Percentiles rank a stretch among this genome's conserved stretches.
Conservation (phyloP, 2,113 vertebrate genomes). For the Chrysochloris asiatica region DNA sequence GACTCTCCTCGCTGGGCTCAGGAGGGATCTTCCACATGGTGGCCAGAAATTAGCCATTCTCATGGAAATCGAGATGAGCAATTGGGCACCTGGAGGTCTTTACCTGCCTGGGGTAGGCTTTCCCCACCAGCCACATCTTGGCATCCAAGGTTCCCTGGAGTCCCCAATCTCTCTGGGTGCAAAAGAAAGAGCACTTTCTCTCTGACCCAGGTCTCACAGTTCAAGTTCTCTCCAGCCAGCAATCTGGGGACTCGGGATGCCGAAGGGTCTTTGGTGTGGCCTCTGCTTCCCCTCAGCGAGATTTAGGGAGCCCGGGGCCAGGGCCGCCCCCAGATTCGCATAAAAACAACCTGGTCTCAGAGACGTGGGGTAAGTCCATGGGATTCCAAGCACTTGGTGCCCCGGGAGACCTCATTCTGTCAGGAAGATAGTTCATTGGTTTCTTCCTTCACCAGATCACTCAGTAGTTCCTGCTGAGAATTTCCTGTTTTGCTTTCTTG, state of each 20-base stretch:
- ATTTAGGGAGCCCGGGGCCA: background rate
- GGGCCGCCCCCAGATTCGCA: background rate
- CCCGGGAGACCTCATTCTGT: background rate
- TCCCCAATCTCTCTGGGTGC: slow-evolving; percentile 56
- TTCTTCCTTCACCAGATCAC: fast-evolving
- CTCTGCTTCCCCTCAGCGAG: background rate
- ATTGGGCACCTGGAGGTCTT: too few species aligned
- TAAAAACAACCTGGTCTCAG: background rate
- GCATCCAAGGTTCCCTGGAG: fast-evolving
- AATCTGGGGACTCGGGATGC: background rate
- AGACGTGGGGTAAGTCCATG: fast-evolving
- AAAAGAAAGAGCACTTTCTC: slow-evolving; percentile 79
- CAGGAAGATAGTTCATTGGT: background rate
- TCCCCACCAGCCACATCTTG: background rate
- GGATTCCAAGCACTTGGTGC: background rate
- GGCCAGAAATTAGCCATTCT: background rate
- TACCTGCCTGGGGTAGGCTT: background rate
- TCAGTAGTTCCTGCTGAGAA: fast-evolving
- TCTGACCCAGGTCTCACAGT: slow-evolving; percentile 53
- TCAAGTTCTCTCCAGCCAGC: background rate
- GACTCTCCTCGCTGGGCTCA: background rate
- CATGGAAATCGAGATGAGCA: background rate
- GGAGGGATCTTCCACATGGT: background rate
- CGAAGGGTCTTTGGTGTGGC: background rate
- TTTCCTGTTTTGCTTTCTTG: too few species aligned